These are phyloP conservation scores for Myiozetetes cayanensis DNA, from an alignment of 2,113 vertebrate genomes.

Conservation along the genomic window DNA sequence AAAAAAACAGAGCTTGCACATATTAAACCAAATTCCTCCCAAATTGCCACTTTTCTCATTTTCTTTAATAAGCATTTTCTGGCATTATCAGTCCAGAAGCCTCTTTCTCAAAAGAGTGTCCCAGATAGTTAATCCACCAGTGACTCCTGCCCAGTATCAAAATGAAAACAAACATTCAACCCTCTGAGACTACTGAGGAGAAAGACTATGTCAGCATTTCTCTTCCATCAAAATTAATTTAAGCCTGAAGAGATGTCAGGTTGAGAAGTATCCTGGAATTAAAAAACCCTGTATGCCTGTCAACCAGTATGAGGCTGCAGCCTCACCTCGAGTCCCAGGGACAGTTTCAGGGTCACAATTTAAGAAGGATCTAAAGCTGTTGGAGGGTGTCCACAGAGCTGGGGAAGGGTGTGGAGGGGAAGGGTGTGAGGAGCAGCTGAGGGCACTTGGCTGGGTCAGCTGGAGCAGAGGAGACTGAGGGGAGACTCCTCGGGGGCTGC, in stretches of 20 bases:
- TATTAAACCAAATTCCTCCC: background rate
- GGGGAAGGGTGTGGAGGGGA: background rate
- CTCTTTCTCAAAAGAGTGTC: background rate
- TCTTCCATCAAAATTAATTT: background rate
- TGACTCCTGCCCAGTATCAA: background rate
- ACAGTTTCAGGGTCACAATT: background rate
- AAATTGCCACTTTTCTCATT: background rate
- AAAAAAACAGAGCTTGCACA: background rate
- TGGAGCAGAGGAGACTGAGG: background rate
- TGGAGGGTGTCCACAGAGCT: background rate
- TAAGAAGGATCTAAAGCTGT: background rate
- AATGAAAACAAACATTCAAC: background rate
- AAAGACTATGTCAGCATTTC: background rate
- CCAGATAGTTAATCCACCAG: constrained; percentile 41
- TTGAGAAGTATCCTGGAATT: background rate
- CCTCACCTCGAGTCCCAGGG: background rate
- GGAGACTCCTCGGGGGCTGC: background rate
- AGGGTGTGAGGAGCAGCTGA: background rate
- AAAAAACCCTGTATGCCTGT: background rate
- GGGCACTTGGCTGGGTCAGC: background rate
- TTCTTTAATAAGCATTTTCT: constrained; percentile 31
- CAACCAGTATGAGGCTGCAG: background rate
- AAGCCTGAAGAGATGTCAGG: background rate
- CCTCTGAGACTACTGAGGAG: background rate
- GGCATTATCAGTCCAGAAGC: background rate